phyloP scores from a whole-genome alignment of 1,140 invertebrate species.

The Meloidogyne chitwoodi region DNA sequence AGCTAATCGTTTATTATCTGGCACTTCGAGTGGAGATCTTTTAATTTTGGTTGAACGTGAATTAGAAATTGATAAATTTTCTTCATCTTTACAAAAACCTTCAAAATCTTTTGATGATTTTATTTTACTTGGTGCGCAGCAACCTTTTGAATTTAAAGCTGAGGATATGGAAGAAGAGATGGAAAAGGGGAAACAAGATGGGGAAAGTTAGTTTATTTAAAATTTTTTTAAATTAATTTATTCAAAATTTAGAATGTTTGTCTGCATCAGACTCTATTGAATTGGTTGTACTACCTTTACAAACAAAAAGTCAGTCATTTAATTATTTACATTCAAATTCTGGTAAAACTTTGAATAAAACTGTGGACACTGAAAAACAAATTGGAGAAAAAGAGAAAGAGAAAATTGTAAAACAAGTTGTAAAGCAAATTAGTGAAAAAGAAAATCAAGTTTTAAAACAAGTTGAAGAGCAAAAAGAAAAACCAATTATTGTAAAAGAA shows the following conservation, averaged over 20 bases:
- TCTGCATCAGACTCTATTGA: neutral
- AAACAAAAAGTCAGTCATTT: neutral
- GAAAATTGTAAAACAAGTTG: neutral
- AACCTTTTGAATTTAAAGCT: neutral
- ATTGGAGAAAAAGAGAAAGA: neutral
- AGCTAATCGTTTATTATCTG: slow-evolving; percentile 43
- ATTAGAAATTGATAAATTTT: slow-evolving; percentile 21
- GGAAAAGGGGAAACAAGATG: neutral
- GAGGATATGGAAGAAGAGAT: neutral
- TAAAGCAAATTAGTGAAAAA: neutral
- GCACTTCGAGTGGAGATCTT: slow-evolving; percentile 48
- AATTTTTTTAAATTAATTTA: neutral
- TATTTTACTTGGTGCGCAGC: neutral
- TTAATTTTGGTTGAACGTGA: slow-evolving; percentile 48
- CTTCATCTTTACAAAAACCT: neutral
- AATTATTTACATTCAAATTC: neutral
- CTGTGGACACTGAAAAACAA: neutral
- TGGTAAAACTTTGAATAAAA: neutral
- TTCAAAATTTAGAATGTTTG: neutral
- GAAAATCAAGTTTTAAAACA: neutral
- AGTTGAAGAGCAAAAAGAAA: neutral
- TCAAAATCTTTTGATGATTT: neutral
- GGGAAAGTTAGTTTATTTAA: neutral
- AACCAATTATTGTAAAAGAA: neutral
- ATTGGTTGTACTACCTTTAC: neutral